phyloP scores from a whole-genome alignment of 1,140 invertebrate genomes.

The Latrodectus geometricus region DNA sequence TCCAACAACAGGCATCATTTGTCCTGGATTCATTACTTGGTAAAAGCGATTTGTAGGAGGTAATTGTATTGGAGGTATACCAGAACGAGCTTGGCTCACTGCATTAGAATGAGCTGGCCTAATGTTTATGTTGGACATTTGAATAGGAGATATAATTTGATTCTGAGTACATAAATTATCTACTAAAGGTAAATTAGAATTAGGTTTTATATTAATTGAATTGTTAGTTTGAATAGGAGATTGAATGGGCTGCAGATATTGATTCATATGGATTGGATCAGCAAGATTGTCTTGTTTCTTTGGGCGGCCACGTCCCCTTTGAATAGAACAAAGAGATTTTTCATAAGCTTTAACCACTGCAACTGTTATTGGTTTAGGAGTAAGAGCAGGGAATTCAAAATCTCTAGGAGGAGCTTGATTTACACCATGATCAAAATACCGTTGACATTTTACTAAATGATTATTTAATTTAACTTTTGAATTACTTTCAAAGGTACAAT shows the following conservation, averaged over 20 bases:
- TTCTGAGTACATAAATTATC: conserved; percentile 60
- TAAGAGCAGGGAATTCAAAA: conserved; percentile 90
- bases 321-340: conserved; percentile 60
- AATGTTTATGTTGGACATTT: conserved; percentile 36
- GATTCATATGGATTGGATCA: conserved; percentile 30
- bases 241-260: neutral
- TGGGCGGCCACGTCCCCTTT: conserved; percentile 43
- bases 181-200: conserved; percentile 85
- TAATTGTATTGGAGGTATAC: conserved; percentile 16
- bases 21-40: conserved; percentile 13
- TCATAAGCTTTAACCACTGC: conserved; percentile 66
- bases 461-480: conserved; percentile 91
- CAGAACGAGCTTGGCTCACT: conserved; percentile 7
- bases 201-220: conserved; percentile 81
- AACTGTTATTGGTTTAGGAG: conserved; percentile 73
- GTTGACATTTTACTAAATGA: conserved; percentile 88
- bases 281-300: conserved; percentile 41
- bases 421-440: conserved; percentile 88
- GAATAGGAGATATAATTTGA: conserved; percentile 47
- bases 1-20: conserved; percentile 38
- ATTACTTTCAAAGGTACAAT: conserved; percentile 95
- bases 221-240: conserved; percentile 73
- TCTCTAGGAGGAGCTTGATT: conserved; percentile 86
- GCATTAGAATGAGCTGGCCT: conserved; percentile 24
- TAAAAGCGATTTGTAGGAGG: conserved; percentile 29